These are phyloP conservation scores for Drosophila nasuta DNA, from an alignment of 1,140 invertebrate species.

Conservation along the genomic window DNA sequence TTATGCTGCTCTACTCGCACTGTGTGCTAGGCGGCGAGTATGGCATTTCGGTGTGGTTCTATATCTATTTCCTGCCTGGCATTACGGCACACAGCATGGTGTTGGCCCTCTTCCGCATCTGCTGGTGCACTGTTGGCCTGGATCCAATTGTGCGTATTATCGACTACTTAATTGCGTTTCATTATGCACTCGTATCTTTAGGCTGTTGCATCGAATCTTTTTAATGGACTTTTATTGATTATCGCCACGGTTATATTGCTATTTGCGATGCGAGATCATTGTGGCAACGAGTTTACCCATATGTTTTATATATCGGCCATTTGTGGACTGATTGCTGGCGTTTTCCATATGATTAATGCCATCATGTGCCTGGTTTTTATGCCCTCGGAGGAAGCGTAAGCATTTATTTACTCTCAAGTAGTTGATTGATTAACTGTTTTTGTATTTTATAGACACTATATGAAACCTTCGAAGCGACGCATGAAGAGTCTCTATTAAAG, in stretches of 20 bases:
- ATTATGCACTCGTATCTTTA: constrained; percentile 16
- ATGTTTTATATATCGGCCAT: constrained; percentile 37
- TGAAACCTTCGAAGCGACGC: constrained; percentile 11
- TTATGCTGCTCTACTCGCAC: constrained; percentile 34
- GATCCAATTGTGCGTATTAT: constrained; percentile 69
- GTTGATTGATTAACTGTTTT: background rate
- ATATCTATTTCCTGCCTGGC: constrained; percentile 39
- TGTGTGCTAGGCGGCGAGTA: constrained; percentile 59
- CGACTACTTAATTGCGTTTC: background rate
- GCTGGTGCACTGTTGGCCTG: constrained; percentile 54
- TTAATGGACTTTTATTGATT: constrained; percentile 46
- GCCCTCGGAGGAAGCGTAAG: constrained; percentile 57
- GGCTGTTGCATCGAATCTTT: constrained; percentile 59
- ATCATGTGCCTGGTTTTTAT: constrained; percentile 57
- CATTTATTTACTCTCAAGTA: constrained; percentile 7
- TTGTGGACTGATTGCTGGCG: constrained; percentile 48
- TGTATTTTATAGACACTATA: background rate
- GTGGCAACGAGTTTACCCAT: constrained; percentile 42
- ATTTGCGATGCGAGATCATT: constrained; percentile 47
- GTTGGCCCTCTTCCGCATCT: constrained; percentile 35
- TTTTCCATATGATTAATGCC: constrained; percentile 59
- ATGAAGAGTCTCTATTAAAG: background rate
- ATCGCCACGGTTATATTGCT: constrained; percentile 31
- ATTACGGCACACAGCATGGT: constrained; percentile 37
- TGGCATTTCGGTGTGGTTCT: constrained; percentile 47